Evolutionary conservation across 2,888 invertebrate genomes (phyloP), one percentile per base, ranked within the genome.

Genomic region (Cabera pusaria): DNA sequence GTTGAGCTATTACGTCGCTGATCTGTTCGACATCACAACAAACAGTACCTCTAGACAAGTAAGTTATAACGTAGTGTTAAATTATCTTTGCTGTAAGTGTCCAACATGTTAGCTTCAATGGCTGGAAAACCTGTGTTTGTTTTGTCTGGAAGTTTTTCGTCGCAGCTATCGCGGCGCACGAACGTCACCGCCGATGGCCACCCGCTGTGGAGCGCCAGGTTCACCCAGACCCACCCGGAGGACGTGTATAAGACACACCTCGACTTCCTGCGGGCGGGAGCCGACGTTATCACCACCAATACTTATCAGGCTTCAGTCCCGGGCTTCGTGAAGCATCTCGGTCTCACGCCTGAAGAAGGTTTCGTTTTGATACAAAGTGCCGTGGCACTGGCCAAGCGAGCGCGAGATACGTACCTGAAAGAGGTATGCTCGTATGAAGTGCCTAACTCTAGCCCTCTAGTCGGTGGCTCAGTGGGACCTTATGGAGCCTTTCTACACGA

Each of bases 401-500:
- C 96, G 0, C 90, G 92, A 27, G 82, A 90, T n/a, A 87, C 81
- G 32, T 93, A 90, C 60, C 50, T 90, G 12, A 71, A 90, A 24
- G 90, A 92, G 59, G n/a, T n/a, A n/a, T 80, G 86, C 56, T 51
- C 69, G 2, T 52, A 45, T 8, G 51, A 53, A 1, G 31, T 46
- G 14, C 47, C 52, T 5, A 46, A 47, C 3, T 58, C 44, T 1
- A 62, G 66, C 7, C 93, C 94, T 1, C 65, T 93, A 22, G 90
- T 98, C 29, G 96, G 94, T 0, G 98, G 97, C 0, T 96, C 97
- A 0, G 92, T 98, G 9, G 98, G 98, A 0, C 96, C 98, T 0
- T 98, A 96, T 67, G 98, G 97, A 0, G 98, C 97, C 0, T 93
- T 93, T 58, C 84, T 97, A 33, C 93, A 95, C 56, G 96, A 98